A percentile compares a stretch with the other conserved stretches of the same genome.
Conservation (phyloP, 2,888 invertebrate species). For the Papilio protenor region DNA sequence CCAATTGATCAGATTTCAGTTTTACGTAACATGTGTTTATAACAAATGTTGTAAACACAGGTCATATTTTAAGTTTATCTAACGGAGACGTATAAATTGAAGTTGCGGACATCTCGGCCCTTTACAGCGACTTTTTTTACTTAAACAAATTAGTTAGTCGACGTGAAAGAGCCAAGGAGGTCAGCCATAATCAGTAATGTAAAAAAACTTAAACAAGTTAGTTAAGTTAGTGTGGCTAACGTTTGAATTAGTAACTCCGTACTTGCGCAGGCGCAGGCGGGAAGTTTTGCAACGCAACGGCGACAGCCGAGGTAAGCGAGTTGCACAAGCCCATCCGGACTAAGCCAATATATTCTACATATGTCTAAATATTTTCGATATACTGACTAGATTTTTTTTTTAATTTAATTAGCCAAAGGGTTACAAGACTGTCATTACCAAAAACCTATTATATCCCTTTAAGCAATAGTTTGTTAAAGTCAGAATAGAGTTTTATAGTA, state of each 20-base stretch:
- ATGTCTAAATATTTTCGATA: background rate
- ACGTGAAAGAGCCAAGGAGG: background rate
- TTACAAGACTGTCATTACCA: background rate
- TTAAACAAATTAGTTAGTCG: background rate
- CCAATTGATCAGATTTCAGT: conserved; percentile 10
- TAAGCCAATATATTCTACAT: background rate
- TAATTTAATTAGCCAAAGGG: background rate
- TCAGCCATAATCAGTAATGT: background rate
- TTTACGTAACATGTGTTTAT: background rate
- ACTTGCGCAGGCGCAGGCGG: conserved; percentile 48
- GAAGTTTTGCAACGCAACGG: conserved; percentile 51
- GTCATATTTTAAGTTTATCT: too few relatives aligned
- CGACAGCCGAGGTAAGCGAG: conserved; percentile 40
- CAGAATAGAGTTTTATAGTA: too few relatives aligned
- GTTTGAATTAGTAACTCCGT: conserved; percentile 31
- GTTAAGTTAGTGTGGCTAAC: conserved; percentile 5
- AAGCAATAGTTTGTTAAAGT: too few relatives aligned
- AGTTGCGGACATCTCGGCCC: too few relatives aligned
- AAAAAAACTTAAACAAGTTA: conserved; percentile 3
- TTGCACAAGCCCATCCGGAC: conserved; percentile 59
- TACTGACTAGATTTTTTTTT: background rate
- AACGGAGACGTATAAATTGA: too few relatives aligned
- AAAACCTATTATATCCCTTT: too few relatives aligned
- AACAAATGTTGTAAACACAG: background rate
- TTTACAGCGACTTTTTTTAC: background rate